phyloP scores from a whole-genome alignment of 2,113 vertebrate genomes.

The Raja brachyura region DNA sequence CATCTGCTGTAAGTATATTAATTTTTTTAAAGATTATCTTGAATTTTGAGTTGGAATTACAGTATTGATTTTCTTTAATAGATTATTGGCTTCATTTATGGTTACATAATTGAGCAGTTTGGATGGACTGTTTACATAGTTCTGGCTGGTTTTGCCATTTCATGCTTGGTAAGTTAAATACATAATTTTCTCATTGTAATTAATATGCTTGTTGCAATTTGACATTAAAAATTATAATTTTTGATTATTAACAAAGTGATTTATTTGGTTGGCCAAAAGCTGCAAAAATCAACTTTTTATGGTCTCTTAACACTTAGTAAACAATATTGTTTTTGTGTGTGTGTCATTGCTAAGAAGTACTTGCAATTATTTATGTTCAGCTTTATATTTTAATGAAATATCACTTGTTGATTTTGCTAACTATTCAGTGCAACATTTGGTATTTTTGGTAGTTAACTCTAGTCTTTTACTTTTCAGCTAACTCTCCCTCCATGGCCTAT shows the following conservation, averaged over 20 bases:
- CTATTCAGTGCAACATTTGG: background rate
- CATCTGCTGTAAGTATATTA: conserved; percentile 78
- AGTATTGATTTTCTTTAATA: conserved; percentile 47
- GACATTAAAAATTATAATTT: background rate
- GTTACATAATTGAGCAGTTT: conserved; percentile 85
- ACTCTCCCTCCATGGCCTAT: conserved; percentile 94
- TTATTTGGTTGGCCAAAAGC: background rate
- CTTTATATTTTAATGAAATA: background rate
- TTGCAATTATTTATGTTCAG: background rate
- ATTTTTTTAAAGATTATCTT: conserved; percentile 13
- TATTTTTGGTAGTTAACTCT: conserved; percentile 40
- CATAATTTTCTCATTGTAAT: background rate
- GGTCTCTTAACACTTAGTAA: no score
- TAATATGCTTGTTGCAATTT: background rate
- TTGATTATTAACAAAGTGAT: background rate
- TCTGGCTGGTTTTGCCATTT: conserved; percentile 80
- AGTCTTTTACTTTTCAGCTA: conserved; percentile 58
- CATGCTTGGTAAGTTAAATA: conserved; percentile 76
- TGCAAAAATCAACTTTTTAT: background rate
- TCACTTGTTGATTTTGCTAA: conserved; percentile 23
- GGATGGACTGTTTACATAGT: conserved; percentile 94
- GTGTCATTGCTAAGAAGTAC: background rate
- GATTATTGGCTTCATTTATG: conserved; percentile 86
- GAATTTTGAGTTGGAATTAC: conserved; percentile 32
- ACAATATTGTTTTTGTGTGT: background rate